Conservation (phyloP, 2,113 vertebrate genomes). For the Engraulis encrasicolus region DNA sequence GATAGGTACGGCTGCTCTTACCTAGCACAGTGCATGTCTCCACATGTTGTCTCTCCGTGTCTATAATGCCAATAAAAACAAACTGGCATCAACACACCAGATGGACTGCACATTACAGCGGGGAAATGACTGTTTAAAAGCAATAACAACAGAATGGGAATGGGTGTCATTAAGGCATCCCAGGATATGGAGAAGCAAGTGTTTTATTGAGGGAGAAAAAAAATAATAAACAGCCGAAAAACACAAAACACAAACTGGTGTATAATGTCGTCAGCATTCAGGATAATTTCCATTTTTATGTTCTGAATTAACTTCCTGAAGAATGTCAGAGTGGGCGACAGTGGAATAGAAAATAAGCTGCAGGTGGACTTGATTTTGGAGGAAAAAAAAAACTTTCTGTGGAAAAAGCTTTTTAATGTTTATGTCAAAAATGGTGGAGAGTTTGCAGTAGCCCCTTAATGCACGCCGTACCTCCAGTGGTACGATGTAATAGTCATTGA, state of each 20-base stretch:
- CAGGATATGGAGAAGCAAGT: not conserved
- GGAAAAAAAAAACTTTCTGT: not conserved
- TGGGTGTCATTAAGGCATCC: not conserved
- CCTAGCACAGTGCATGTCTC: no score
- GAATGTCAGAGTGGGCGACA: not conserved
- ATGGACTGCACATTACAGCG: no score
- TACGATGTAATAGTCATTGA: no score
- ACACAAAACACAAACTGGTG: not conserved
- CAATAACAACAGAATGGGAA: not conserved
- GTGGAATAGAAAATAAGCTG: not conserved
- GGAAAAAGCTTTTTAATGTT: no score
- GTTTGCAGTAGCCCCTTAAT: no score
- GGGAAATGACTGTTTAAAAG: no score
- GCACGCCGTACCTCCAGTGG: no score
- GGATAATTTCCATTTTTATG: not conserved
- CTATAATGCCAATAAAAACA: no score
- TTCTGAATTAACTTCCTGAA: not conserved
- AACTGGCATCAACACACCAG: no score
- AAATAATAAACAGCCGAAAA: no score
- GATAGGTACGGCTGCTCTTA: not conserved
- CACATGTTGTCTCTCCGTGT: not conserved
- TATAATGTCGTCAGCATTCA: not conserved
- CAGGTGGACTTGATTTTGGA: not conserved
- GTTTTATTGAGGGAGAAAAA: not conserved
- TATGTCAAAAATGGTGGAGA: no score